Evolutionary conservation across 2,888 invertebrate genomes (phyloP).

Genomic region (Resseliella maxima): DNA sequence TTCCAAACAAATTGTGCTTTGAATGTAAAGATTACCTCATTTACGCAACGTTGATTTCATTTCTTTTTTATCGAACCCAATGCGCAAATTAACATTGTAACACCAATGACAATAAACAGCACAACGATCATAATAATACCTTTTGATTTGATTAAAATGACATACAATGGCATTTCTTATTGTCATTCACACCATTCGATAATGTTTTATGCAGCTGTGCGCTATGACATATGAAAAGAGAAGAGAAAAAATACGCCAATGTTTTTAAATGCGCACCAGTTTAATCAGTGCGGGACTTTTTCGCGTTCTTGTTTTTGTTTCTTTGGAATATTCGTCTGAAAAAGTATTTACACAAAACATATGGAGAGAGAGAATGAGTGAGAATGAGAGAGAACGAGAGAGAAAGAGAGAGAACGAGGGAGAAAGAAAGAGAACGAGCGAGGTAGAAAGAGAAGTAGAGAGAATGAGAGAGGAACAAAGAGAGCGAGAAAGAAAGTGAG

Average conservation of each 20-base stretch:
- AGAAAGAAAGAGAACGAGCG: too few species aligned
- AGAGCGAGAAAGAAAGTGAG: too few species aligned
- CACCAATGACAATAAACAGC: neutral
- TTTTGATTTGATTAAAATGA: constrained; percentile 3
- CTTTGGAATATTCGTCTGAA: neutral
- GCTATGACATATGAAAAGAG: neutral
- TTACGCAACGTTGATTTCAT: constrained; percentile 55
- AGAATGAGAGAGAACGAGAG: too few species aligned
- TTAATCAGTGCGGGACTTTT: neutral
- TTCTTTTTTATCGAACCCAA: constrained; percentile 4
- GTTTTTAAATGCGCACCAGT: neutral
- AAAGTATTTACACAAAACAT: neutral
- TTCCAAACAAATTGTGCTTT: constrained; percentile 24
- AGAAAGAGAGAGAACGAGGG: too few species aligned
- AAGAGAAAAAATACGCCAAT: too few species aligned
- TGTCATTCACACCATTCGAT: neutral
- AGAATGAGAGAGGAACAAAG: too few species aligned
- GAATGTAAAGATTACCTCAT: constrained; percentile 4
- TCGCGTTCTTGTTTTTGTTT: neutral
- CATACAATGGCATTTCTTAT: neutral
- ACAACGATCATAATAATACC: constrained; percentile 38
- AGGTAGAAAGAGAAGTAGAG: too few species aligned
- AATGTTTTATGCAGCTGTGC: constrained; percentile 6
- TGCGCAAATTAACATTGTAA: neutral
- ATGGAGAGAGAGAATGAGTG: too few species aligned